Evolutionary conservation across 2,888 invertebrate species (phyloP).

Genomic region (Poecilus cupreus): DNA sequence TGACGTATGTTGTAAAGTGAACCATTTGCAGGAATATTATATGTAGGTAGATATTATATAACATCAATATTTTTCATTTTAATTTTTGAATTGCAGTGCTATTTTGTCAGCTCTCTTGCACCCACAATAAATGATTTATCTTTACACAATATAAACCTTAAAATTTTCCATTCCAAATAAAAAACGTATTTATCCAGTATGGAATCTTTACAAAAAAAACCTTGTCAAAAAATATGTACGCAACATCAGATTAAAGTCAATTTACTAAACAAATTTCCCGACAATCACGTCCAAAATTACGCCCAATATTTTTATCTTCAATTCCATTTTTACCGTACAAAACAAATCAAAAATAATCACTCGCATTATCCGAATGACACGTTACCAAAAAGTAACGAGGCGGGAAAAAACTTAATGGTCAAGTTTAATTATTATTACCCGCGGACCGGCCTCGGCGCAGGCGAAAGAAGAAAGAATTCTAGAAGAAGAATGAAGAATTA

Average conservation of each 20-base stretch:
- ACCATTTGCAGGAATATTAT: too few species aligned
- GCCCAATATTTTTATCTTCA: conserved; percentile 13
- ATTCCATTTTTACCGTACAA: neutral
- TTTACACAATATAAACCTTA: too few species aligned
- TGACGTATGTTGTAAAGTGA: too few species aligned
- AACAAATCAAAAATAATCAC: conserved; percentile 41
- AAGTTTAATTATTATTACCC: conserved; percentile 41
- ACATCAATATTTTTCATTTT: too few species aligned
- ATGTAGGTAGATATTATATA: too few species aligned
- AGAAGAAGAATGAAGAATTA: conserved; percentile 42
- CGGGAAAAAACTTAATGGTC: conserved; percentile 21
- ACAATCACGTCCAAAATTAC: conserved; percentile 33
- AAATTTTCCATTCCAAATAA: too few species aligned
- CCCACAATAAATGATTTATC: too few species aligned
- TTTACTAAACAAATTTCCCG: neutral
- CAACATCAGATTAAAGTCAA: conserved; percentile 2
- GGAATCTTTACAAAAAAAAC: too few species aligned
- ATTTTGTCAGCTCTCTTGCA: too few species aligned
- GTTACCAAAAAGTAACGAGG: conserved; percentile 26
- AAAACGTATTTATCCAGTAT: too few species aligned
- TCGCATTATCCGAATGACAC: conserved; percentile 20
- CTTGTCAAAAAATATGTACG: too few species aligned
- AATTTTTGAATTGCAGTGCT: too few species aligned
- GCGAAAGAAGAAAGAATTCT: conserved; percentile 13
- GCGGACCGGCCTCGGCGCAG: neutral